phyloP scores from a whole-genome alignment of 2,888 invertebrate species.

The Brachynemurus nebulosus region DNA sequence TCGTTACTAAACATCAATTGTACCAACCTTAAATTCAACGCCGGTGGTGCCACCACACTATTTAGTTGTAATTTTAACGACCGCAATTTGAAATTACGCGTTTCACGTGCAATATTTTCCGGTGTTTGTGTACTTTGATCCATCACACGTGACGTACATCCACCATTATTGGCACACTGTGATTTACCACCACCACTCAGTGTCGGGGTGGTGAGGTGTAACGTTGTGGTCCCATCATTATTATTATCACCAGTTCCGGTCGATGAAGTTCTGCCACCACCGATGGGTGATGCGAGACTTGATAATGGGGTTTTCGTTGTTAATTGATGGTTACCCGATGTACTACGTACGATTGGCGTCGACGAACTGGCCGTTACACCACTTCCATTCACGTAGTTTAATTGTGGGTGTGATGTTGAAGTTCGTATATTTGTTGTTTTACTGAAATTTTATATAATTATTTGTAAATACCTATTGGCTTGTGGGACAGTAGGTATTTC shows the following conservation, averaged over 20 bases:
- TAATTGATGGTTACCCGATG: background rate
- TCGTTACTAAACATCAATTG: no score
- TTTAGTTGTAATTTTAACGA: conserved; percentile 43
- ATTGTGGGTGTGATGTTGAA: conserved; percentile 39
- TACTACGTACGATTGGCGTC: no score
- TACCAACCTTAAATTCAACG: conserved; percentile 41
- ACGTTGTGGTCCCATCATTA: background rate
- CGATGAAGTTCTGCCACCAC: conserved; percentile 31
- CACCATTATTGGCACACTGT: conserved; percentile 5
- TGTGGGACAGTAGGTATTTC: no score
- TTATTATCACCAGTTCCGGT: conserved; percentile 18
- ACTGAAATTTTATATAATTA: no score
- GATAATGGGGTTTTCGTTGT: background rate
- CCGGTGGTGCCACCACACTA: conserved; percentile 44
- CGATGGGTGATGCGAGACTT: background rate
- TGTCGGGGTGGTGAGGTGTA: conserved; percentile 11
- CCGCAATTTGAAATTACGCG: conserved; percentile 42
- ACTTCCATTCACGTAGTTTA: conserved; percentile 47
- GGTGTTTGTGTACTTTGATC: conserved; percentile 62
- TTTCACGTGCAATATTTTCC: conserved; percentile 54
- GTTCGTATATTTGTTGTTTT: background rate
- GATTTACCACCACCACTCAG: conserved; percentile 12
- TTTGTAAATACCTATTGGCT: no score
- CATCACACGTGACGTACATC: conserved; percentile 30
- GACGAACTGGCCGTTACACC: no score